Evolutionary conservation across 2,113 vertebrate species (phyloP).

Genomic region (Amia ocellicauda): DNA sequence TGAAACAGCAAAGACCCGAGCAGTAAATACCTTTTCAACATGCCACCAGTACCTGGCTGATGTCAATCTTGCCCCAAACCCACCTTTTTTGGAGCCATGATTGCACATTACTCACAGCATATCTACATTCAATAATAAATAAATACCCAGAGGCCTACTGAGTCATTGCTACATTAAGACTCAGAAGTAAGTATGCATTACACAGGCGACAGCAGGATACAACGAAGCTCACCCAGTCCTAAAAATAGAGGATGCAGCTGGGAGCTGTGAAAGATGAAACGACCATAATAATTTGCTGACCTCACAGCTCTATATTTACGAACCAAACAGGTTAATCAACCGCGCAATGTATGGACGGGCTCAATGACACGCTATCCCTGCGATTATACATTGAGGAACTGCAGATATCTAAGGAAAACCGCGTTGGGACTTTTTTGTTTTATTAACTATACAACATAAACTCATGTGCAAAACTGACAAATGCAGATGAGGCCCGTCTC

Average conservation of each 20-base stretch:
- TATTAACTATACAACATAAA: neutral
- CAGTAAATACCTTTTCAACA: neutral
- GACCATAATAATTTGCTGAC: neutral
- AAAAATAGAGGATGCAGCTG: neutral
- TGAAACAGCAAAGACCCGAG: constrained; percentile 56
- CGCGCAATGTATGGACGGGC: neutral
- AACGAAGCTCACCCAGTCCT: neutral
- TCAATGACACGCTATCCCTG: too few relatives aligned
- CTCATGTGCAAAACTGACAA: neutral
- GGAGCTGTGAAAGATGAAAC: neutral
- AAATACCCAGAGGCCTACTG: neutral
- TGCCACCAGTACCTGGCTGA: too few relatives aligned
- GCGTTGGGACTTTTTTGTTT: neutral
- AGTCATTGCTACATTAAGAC: too few relatives aligned
- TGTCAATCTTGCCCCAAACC: neutral
- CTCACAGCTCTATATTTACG: neutral
- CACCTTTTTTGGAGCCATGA: neutral
- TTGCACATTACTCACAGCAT: neutral
- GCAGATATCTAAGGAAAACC: too few relatives aligned
- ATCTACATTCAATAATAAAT: neutral
- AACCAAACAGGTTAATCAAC: neutral
- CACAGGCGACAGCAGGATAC: too few relatives aligned
- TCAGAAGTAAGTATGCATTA: too few relatives aligned
- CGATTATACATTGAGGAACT: too few relatives aligned
- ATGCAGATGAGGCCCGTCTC: neutral